Percentiles rank a stretch among this genome's conserved stretches.
These are phyloP conservation scores for Aleiodes leptofemur DNA, from an alignment of 2,888 invertebrate species.

Conservation along the genomic window DNA sequence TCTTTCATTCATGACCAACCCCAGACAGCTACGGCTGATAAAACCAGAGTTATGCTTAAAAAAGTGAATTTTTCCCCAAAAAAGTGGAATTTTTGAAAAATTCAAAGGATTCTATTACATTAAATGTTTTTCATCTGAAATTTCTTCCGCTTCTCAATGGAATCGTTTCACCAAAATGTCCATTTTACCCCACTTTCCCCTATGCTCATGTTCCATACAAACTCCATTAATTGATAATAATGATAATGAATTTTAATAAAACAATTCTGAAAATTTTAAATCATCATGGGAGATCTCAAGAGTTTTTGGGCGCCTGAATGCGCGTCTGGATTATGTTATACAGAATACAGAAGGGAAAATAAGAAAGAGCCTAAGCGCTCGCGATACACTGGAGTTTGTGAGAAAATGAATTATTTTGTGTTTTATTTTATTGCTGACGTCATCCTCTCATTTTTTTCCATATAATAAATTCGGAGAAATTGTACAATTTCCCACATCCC, in stretches of 20 bases:
- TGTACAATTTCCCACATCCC: neutral
- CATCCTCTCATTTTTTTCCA: constrained; percentile 11
- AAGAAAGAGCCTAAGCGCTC: constrained; percentile 22
- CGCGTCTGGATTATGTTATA: constrained; percentile 69
- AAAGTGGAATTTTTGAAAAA: too few species aligned
- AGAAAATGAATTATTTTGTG: constrained; percentile 67
- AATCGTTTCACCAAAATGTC: too few species aligned
- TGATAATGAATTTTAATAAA: constrained; percentile 12
- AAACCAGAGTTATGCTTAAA: too few species aligned
- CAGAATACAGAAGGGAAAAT: constrained; percentile 46
- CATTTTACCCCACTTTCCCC: too few species aligned
- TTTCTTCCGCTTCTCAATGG: too few species aligned
- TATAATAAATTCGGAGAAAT: neutral
- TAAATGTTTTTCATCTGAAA: too few species aligned
- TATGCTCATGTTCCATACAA: too few species aligned
- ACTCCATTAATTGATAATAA: neutral
- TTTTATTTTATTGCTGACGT: constrained; percentile 14
- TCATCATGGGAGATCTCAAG: constrained; percentile 58
- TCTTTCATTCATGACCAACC: too few species aligned
- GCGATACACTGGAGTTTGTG: constrained; percentile 45
- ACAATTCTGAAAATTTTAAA: constrained; percentile 33
- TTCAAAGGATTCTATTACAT: too few species aligned
- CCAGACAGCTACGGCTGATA: too few species aligned
- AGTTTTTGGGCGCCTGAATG: constrained; percentile 62
- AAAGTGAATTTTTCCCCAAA: too few species aligned